phyloP scores from a whole-genome alignment of 2,113 vertebrate genomes.

The Rhabdomys dilectus region DNA sequence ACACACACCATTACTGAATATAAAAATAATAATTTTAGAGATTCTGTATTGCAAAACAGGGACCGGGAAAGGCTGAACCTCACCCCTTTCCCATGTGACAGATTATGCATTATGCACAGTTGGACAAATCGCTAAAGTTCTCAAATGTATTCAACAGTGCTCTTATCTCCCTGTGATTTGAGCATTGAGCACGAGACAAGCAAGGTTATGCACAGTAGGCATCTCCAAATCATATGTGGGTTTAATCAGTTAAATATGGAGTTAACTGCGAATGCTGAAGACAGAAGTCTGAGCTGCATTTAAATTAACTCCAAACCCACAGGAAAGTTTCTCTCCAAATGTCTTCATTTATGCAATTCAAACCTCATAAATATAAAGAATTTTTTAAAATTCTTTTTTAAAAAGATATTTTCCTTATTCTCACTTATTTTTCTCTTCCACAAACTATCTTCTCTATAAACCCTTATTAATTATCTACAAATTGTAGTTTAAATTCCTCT shows the following conservation, averaged over 20 bases:
- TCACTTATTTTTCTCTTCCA: neutral
- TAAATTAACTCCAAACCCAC: constrained; percentile 5
- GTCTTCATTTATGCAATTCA: neutral
- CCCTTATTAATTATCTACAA: neutral
- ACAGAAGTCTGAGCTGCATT: neutral
- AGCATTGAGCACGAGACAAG: neutral
- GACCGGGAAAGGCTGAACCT: neutral
- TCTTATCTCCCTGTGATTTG: constrained; percentile 15
- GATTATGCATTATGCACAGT: constrained; percentile 20
- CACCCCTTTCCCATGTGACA: neutral
- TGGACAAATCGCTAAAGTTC: constrained; percentile 2
- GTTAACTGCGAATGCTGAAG: neutral
- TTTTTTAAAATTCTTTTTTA: neutral
- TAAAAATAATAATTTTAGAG: constrained; percentile 50
- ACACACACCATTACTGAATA: neutral
- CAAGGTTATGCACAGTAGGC: neutral
- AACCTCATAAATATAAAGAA: neutral
- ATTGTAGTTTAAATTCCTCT: neutral
- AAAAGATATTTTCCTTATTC: neutral
- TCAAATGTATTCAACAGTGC: neutral
- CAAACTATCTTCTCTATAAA: neutral
- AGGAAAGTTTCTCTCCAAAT: neutral
- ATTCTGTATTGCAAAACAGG: constrained; percentile 50
- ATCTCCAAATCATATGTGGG: constrained; percentile 41
- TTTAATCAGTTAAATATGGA: constrained; percentile 54